Evolutionary conservation across 1,140 invertebrate genomes (phyloP).

Genomic region (Drosophila tristis): DNA sequence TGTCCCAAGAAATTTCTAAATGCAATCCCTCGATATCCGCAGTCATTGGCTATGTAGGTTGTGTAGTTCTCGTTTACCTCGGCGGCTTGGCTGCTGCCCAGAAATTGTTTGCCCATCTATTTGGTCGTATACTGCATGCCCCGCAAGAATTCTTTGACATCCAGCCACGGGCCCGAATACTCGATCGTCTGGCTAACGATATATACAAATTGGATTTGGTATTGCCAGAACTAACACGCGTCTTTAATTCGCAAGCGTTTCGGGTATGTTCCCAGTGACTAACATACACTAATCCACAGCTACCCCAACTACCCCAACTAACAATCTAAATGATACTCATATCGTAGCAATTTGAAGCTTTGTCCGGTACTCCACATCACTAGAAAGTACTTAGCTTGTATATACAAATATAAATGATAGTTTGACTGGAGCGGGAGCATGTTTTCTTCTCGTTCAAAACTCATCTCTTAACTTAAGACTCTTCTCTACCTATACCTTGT

Average conservation of each 20-base stretch:
- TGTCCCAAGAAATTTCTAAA: slow-evolving; percentile 1
- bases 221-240: slow-evolving; percentile 81
- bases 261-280: slow-evolving; percentile 82
- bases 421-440: slow-evolving; percentile 47
- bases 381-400: slow-evolving; percentile 14
- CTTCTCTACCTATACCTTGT: not conserved
- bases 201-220: slow-evolving; percentile 88
- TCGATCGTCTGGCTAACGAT: slow-evolving; percentile 91
- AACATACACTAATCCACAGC: slow-evolving; percentile 40
- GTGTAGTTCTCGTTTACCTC: slow-evolving; percentile 47
- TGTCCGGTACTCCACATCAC: not conserved
- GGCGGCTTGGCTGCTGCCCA: slow-evolving; percentile 55
- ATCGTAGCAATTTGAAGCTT: slow-evolving; percentile 52
- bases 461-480: slow-evolving; percentile 20
- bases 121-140: slow-evolving; percentile 87
- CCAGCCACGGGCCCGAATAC: slow-evolving; percentile 89
- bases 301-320: slow-evolving; percentile 29
- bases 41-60: slow-evolving; percentile 58
- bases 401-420: slow-evolving; percentile 3
- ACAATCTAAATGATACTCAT: slow-evolving; percentile 13
- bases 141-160: slow-evolving; percentile 91
- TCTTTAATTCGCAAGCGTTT: slow-evolving; percentile 74
- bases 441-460: slow-evolving; percentile 30
- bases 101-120: slow-evolving; percentile 83
- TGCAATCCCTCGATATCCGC: slow-evolving; percentile 2